phyloP scores from a whole-genome alignment of 2,113 vertebrate species.

The Centropus bengalensis region DNA sequence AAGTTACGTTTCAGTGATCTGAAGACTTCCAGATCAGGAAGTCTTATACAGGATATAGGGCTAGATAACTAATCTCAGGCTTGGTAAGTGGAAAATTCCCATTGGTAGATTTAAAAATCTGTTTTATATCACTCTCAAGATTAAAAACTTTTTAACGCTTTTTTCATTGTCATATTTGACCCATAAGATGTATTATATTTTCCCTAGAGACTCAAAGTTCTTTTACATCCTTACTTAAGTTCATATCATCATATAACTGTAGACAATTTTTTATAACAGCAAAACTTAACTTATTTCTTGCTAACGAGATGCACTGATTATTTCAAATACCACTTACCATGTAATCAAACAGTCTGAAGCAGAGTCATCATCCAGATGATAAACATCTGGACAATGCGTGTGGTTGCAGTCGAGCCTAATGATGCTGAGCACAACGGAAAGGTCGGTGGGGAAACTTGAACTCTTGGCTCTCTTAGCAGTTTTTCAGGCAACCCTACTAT shows the following conservation, averaged over 20 bases:
- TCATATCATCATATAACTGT: not conserved
- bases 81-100: not conserved
- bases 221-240: not conserved
- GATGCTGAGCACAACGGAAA: not conserved
- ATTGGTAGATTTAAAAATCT: not conserved
- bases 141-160: not conserved
- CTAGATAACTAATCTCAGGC: not conserved
- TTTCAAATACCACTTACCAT: not conserved
- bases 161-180: not conserved
- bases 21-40: not conserved
- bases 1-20: not conserved
- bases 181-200: not conserved
- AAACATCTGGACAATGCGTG: not conserved
- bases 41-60: not conserved
- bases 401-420: not conserved
- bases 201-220: not conserved
- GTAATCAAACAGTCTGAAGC: not conserved
- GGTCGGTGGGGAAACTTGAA: not conserved
- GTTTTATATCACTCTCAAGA: not conserved
- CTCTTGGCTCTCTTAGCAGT: not conserved
- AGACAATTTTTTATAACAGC: not conserved
- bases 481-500: not conserved
- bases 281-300: not conserved
- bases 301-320: not conserved
- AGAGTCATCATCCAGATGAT: not conserved